Base-by-base conservation (phyloP, 2,888 invertebrate genomes). In the Bellardia pandia region DNA sequence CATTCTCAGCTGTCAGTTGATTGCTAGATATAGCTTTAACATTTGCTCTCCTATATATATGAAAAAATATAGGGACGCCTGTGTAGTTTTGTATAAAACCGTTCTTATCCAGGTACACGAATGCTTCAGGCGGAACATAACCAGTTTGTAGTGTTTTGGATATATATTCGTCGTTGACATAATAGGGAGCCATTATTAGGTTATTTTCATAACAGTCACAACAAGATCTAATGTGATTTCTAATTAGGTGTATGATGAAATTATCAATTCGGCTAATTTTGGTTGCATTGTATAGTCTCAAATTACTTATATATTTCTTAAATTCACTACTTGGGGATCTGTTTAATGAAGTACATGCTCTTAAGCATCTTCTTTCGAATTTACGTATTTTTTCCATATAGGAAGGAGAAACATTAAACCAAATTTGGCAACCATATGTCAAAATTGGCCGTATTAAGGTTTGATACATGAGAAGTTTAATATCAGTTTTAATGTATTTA, bases 171-270 rank as follows among this genome's bases (percentile, higher is more conserved):
- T 74, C 74, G 4, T 45, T 45, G 23, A 45, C 74, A 71, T 71
- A 72, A 58, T 72, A 58, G 56, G 58, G 72, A 56, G 72, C 58
- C 58, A 74, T 60, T 74, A 74, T 74, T 74, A 60, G 30, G 45
- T 74, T 58, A 45, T 74, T 45, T 60, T 74, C 74, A 45, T 74
- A 74, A 60, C 42, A 23, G 23, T 45, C 14, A 74, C 53, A 71
- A 71, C 71, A 53, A 53, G 53, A 53, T 71, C 53, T 30, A 37
- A 53, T 53, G 53, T 71, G 53, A n/a, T 71, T 37, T 71, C 53
- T 71, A 16, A 71, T 71, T 9, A 71, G 53, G n/a, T 53, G 53
- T 71, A 71, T 53, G 37, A 71, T 71, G n/a, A 71, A 71, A 53
- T 71, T 71, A 37, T 53, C 53, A 51, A 51, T 69, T 51, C 69